Evolutionary conservation across 2,797 vertebrate species (phyloP).

Genomic region (Lagocephalus sceleratus): DNA sequence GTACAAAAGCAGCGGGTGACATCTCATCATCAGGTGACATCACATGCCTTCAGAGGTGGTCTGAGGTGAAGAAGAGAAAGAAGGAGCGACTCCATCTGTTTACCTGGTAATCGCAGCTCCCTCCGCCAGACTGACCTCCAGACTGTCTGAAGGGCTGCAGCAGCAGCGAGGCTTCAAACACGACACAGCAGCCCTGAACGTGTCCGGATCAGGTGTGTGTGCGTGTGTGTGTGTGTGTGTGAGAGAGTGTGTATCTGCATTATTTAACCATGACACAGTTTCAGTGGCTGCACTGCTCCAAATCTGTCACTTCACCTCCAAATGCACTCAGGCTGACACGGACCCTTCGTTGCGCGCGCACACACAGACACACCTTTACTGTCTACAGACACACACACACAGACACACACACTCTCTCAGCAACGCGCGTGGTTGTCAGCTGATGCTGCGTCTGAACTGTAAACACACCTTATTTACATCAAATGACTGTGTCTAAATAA

Average conservation of each 20-base stretch:
- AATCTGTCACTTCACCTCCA: constrained; percentile 60
- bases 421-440: no score
- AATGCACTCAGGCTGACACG: constrained; percentile 35
- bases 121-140: constrained; percentile 38
- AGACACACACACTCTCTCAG: background rate
- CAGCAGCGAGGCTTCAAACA: background rate
- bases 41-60: no score
- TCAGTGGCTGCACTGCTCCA: constrained; percentile 41
- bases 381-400: background rate
- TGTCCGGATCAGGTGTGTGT: background rate
- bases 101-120: constrained; percentile 16
- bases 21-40: no score
- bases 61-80: no score
- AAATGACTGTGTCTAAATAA: no score
- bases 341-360: constrained; percentile 19
- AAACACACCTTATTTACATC: no score
- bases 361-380: background rate
- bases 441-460: no score
- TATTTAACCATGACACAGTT: constrained; percentile 55
- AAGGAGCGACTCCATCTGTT: background rate
- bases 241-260: constrained; percentile 32
- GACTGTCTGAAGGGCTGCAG: constrained; percentile 31
- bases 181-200: no score
- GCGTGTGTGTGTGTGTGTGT: constrained; percentile 2
- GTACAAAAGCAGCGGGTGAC: no score